phyloP scores from a whole-genome alignment of 2,888 invertebrate species.

The Hydriomena furcata region DNA sequence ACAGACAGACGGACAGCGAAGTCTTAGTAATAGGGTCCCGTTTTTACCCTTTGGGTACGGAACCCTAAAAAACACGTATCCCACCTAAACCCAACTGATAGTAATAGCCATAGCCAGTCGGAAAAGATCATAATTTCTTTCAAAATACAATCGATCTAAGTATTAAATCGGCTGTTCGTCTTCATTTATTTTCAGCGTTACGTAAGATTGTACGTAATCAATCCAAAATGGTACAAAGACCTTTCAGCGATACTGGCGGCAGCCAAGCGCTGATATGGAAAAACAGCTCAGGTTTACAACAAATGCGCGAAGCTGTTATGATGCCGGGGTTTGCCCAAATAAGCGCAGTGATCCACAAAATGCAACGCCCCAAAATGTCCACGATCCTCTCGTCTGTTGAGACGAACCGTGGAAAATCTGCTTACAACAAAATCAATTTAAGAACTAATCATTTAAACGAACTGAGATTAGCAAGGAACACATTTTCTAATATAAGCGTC shows the following conservation, averaged over 20 bases:
- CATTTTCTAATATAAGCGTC: conserved; percentile 37
- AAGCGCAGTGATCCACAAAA: conserved; percentile 51
- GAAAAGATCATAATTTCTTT: no score
- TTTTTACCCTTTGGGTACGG: no score
- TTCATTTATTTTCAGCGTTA: conserved; percentile 55
- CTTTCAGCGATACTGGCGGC: conserved; percentile 55
- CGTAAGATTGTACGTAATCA: conserved; percentile 72
- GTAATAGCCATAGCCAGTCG: no score
- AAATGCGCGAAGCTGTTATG: conserved; percentile 35
- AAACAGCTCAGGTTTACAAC: conserved; percentile 6
- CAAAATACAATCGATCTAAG: no score
- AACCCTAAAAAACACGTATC: no score
- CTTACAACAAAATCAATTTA: conserved; percentile 46
- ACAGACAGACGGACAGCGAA: no score
- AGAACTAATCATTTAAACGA: conserved; percentile 45
- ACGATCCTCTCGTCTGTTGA: conserved; percentile 55
- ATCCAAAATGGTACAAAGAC: conserved; percentile 72
- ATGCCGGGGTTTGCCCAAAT: conserved; percentile 49
- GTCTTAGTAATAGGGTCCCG: no score
- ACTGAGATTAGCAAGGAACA: conserved; percentile 48
- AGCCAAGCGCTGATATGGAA: conserved; percentile 11
- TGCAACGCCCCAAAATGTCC: conserved; percentile 56
- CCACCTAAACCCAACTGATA: no score
- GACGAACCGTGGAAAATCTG: conserved; percentile 43
- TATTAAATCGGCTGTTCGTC: no score